Conservation (phyloP, 2,113 vertebrate genomes). For the Cheirogaleus medius region DNA sequence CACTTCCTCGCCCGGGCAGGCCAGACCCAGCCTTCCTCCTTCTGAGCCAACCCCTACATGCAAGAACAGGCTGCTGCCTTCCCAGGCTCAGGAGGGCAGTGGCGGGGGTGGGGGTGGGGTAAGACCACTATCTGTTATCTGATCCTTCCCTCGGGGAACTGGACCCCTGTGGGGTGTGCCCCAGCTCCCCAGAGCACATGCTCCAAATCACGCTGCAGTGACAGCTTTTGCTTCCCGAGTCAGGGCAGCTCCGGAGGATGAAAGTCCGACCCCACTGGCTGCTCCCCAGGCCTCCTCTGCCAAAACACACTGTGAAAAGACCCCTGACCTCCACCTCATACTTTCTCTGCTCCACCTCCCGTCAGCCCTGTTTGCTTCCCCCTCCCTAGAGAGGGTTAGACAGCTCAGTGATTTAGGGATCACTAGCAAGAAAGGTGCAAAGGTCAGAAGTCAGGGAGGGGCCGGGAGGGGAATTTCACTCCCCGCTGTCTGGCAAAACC, state of each 20-base stretch:
- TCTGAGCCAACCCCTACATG: background rate
- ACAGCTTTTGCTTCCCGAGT: background rate
- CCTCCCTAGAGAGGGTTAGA: slow-evolving; percentile 1
- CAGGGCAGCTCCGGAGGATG: slow-evolving; percentile 42
- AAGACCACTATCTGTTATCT: background rate
- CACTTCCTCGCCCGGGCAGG: background rate
- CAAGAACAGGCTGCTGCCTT: background rate
- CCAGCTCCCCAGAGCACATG: background rate
- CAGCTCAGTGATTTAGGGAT: slow-evolving; percentile 79
- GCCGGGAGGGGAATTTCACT: slow-evolving; percentile 65
- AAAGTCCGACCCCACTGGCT: slow-evolving; percentile 48
- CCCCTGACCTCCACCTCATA: slow-evolving; percentile 70
- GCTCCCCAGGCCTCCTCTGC: slow-evolving; percentile 66
- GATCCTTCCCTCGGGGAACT: background rate
- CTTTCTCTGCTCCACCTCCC: slow-evolving; percentile 52
- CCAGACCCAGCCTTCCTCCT: background rate
- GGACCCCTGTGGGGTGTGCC: background rate
- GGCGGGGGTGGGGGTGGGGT: background rate
- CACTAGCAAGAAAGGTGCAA: slow-evolving; percentile 67
- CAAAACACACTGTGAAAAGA: slow-evolving; percentile 79
- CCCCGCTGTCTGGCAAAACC: background rate
- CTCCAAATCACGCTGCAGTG: background rate
- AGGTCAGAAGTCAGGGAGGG: slow-evolving; percentile 77
- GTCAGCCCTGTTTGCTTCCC: slow-evolving; percentile 47
- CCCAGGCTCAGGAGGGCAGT: background rate